Base-by-base conservation (phyloP, 1,140 invertebrate genomes). In the Danaus plexippus region DNA sequence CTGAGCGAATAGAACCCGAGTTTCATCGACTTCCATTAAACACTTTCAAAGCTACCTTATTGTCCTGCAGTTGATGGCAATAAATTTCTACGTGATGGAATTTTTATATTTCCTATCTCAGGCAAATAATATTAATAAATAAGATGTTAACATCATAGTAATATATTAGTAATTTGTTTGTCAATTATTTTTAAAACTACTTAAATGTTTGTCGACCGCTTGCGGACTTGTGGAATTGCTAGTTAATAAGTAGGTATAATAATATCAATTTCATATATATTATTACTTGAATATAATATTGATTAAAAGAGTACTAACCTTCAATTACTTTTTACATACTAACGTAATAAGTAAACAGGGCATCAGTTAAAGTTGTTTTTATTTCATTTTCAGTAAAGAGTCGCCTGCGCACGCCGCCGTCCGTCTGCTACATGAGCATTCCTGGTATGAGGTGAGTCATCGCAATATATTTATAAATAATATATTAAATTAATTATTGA, bases 371-470 rank as follows among this genome's bases (percentile, higher is more conserved):
- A 58, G 51, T 49, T 43, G 50, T 73, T 65, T 65, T 67, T 71
- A 57, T 73, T 67, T 75, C 46, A 67, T 73, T 71, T 84, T 72
- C 80, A 84, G 78, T 67, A 51, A 61, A 75, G 72, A 68, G 72
- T 70, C 73, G 69, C 66, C 60, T 70, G 77, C 73, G 70, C 66
- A 67, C 69, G 67, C 67, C 73, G 57, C 66, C 65, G 68, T 63
- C 62, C 61, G 64, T 75, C 73, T 64, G 59, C 68, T 67, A 66
- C 74, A 82, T 81, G 75, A 82, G 76, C 75, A 75, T 75, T 73
- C 71, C 79, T 80, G 77, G 77, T 70, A 77, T 78, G 75, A 83
- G 80, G 83, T 86, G 78, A 86, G 76, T 86, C 79, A 84, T 68
- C 64, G 56, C 52, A 59, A 65, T 68, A 60, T 63, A 77, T 74